Base-by-base conservation (phyloP, 2,888 invertebrate species). In the Tubulanus polymorphus region DNA sequence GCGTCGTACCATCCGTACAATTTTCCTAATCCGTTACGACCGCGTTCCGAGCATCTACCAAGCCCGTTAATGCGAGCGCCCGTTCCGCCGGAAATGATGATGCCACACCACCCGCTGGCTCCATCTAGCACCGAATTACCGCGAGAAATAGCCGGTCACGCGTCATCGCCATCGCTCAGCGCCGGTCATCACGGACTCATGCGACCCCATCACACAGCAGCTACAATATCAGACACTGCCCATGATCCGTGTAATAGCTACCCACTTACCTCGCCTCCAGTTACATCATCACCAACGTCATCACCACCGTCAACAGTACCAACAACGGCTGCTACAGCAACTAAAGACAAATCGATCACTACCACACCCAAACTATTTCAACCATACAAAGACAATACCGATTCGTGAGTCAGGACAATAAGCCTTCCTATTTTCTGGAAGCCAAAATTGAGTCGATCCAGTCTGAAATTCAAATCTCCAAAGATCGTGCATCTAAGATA, bases 351-450 rank as follows among this genome's bases (percentile, higher is more conserved):
- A 37, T 55, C 60, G 0, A 64, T 61, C 48, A 58, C 64, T 5
- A 55, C 68, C 46, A 60, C 63, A 28, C 66, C 60, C 8, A 64
- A 63, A 35, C 55, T 68, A 8, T 68, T 68, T 53, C 53, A 65
- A 41, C 68, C 68, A 10, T 68, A 67, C 53, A 63, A 64, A 48
- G 56, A 63, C 2, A 66, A 68, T 30, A 58, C 61, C 10, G 67
- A 68, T 41, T n/a, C n/a, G n/a, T n/a, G n/a, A n/a, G n/a, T n/a
- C n/a, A n/a, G n/a, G n/a, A n/a, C n/a, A n/a, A n/a, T n/a, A n/a
- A n/a, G n/a, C n/a, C n/a, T n/a, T n/a, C n/a, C n/a, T n/a, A n/a
- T n/a, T n/a, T n/a, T n/a, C n/a, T n/a, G n/a, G n/a, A n/a, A n/a
- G n/a, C n/a, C n/a, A n/a, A n/a, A n/a, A n/a, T n/a, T n/a, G n/a